Evolutionary conservation across 2,797 vertebrate genomes (phyloP).

Genomic region (Pangasius larnaudii): DNA sequence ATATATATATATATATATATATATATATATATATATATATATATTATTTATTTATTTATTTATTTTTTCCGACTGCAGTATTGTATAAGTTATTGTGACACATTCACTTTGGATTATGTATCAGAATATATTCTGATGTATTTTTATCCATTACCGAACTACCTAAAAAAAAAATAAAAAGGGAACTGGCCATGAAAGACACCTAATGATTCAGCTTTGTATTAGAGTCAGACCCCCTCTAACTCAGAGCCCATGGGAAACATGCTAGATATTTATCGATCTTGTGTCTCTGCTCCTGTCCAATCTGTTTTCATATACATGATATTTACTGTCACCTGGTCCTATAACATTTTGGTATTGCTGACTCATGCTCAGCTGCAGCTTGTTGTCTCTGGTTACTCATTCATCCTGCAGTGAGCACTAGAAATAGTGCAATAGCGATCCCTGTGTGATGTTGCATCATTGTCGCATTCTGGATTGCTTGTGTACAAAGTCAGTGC

Average conservation of each 20-base stretch:
- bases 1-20: too few species aligned
- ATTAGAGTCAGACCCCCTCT: constrained; percentile 4
- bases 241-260: background rate
- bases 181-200: background rate
- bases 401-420: constrained; percentile 10
- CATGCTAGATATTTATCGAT: constrained; percentile 24
- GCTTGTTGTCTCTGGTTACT: constrained; percentile 13
- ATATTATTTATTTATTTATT: too few species aligned
- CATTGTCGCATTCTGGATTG: background rate
- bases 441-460: background rate
- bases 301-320: constrained; percentile 38
- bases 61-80: too few species aligned
- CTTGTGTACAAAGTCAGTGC: background rate
- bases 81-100: too few species aligned
- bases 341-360: constrained; percentile 29
- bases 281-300: background rate
- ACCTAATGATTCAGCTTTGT: background rate
- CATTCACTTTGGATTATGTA: too few species aligned
- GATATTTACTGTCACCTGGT: constrained; percentile 40
- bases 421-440: constrained; percentile 17
- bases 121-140: too few species aligned
- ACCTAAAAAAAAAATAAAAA: background rate
- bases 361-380: constrained; percentile 34
- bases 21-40: too few species aligned
- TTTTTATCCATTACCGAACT: background rate